Evolutionary conservation across 2,888 invertebrate species (phyloP), one percentile per base, ranked within the genome.

Genomic region (Chrysolina americana): DNA sequence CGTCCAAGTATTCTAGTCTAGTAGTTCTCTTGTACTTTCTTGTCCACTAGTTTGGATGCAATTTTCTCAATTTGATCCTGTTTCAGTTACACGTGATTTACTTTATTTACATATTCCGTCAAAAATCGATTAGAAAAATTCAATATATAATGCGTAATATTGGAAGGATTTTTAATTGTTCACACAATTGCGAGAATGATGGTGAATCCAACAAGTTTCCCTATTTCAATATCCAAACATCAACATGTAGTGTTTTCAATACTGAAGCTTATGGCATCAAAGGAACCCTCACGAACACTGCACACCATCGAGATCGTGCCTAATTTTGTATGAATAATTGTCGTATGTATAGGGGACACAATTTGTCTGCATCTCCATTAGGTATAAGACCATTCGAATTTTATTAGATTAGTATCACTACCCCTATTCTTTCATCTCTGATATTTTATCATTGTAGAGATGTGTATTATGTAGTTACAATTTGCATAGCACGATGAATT

Each of bases 341-440:
- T 78, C 75, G 72, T 73, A 72, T 77, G 79, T 76, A 81, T 81
- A 77, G 81, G 83, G 82, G 82, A 80, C 73, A 81, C 79, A 83
- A 83, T 83, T 83, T 81, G 80, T 81, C 81, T 78, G 76, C 78
- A 77, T 78, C 79, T 79, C 80, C 79, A 80, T 72, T 72, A 72
- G 50, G 66, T 80, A 82, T 81, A 81, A 81, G 80, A 73, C 77
- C 76, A 78, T 81, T 81, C 76, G 76, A 72, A 73, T 70, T 70
- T 82, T 78, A 83, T 81, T 80, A 70, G 77, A 81, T 83, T 83
- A 80, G 82, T 79, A 78, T 78, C 80, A 79, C 81, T 79, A 80
- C 83, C 83, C 82, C 80, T 79, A 81, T 68, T 68, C 68, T 68
- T 68, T 56, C 36, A 68, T 68, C 68, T 41, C 53, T 41, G 21